Evolutionary conservation across 1,140 invertebrate species (phyloP).

Genomic region (Centruroides vittatus): DNA sequence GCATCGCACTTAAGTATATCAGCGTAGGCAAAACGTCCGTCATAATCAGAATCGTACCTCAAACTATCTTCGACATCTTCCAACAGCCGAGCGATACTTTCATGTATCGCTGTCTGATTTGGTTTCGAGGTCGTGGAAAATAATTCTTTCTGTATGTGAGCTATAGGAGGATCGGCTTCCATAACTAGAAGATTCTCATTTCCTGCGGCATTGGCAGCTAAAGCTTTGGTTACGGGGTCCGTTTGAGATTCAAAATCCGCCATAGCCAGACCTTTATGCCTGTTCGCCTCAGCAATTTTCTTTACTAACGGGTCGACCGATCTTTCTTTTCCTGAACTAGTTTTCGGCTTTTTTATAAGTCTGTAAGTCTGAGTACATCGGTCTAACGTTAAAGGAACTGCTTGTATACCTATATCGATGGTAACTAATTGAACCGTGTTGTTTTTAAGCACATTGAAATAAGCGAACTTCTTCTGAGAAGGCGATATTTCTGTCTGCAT

Average conservation of each 20-base stretch:
- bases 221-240: slow-evolving; percentile 16
- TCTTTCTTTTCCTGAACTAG: background rate
- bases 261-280: background rate
- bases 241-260: slow-evolving; percentile 20
- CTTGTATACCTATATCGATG: slow-evolving; percentile 16
- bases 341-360: background rate
- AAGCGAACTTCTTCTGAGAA: too few relatives aligned
- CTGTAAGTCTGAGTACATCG: slow-evolving; percentile 5
- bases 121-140: slow-evolving; percentile 3
- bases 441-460: too few relatives aligned
- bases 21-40: slow-evolving; percentile 2
- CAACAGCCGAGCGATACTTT: slow-evolving; percentile 15
- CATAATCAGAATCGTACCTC: slow-evolving; percentile 5
- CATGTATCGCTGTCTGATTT: slow-evolving; percentile 11
- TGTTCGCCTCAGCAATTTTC: background rate
- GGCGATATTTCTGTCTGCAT: slow-evolving; percentile 11
- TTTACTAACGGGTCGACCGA: background rate
- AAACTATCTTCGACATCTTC: slow-evolving; percentile 15
- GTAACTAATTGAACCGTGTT: background rate
- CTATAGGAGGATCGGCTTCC: slow-evolving; percentile 17
- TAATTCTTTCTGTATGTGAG: slow-evolving; percentile 18
- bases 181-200: slow-evolving; percentile 16
- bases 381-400: slow-evolving; percentile 6
- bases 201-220: slow-evolving; percentile 19
- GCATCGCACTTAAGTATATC: slow-evolving; percentile 15